Evolutionary conservation across 2,113 vertebrate genomes (phyloP).

Genomic region (Atrichornis clamosus): DNA sequence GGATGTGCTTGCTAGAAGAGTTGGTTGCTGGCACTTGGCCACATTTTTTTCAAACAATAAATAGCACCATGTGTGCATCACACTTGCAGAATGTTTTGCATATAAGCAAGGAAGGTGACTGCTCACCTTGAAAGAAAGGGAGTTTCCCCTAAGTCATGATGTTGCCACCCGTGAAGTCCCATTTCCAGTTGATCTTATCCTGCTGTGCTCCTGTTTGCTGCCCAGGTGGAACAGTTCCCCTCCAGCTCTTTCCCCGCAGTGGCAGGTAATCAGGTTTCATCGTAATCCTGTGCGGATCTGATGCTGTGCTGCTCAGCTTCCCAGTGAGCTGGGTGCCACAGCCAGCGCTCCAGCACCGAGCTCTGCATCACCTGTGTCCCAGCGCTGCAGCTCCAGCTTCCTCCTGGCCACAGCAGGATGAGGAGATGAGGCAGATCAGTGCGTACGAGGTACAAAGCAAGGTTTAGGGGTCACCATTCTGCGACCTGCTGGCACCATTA

Average conservation of each 20-base stretch:
- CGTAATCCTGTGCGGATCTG: background rate
- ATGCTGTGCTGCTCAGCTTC: background rate
- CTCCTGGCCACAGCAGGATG: background rate
- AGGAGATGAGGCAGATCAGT: background rate
- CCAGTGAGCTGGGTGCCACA: background rate
- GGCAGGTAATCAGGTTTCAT: background rate
- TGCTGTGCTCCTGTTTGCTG: background rate
- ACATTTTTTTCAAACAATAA: background rate
- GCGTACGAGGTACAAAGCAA: background rate
- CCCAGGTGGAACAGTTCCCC: background rate
- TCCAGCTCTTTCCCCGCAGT: background rate
- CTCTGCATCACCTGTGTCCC: rapidly evolving
- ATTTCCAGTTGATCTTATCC: background rate
- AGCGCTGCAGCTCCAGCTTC: background rate
- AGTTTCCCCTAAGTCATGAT: rapidly evolving
- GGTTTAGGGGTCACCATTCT: background rate
- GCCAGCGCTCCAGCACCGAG: rapidly evolving
- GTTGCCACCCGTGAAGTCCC: background rate
- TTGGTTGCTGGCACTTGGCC: background rate
- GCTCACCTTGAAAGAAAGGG: background rate
- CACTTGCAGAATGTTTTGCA: background rate
- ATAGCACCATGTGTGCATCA: background rate
- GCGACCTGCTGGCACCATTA: background rate
- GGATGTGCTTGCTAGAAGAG: background rate
- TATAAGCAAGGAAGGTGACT: background rate